phyloP scores from a whole-genome alignment of 2,113 vertebrate species.

The Planiliza haematocheilus region DNA sequence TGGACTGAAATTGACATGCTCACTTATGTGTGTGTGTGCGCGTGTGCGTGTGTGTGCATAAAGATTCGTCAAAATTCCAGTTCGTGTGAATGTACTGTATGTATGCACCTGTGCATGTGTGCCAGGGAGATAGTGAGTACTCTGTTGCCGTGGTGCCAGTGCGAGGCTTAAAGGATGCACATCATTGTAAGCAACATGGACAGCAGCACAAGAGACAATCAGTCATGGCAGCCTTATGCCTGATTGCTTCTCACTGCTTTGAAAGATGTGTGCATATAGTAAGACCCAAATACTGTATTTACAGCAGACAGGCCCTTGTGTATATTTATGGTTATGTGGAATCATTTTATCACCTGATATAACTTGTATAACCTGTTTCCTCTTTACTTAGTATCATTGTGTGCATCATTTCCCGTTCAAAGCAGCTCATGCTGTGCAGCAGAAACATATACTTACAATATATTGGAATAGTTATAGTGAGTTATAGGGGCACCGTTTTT shows the following conservation, averaged over 20 bases:
- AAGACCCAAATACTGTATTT: constrained; percentile 39
- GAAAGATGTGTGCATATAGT: constrained; percentile 29
- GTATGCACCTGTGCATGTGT: constrained; percentile 17
- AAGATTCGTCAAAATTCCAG: constrained; percentile 1
- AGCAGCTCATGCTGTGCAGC: constrained; percentile 12
- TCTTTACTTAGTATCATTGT: neutral
- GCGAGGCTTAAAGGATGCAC: constrained; percentile 59
- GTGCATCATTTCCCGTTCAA: neutral
- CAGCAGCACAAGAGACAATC: constrained; percentile 70
- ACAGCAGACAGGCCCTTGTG: constrained; percentile 8
- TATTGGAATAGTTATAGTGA: constrained; percentile 12
- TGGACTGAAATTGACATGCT: constrained; percentile 50
- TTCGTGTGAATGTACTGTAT: constrained; percentile 1
- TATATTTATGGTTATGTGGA: constrained; percentile 11
- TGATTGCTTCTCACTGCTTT: constrained; percentile 57
- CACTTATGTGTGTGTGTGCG: neutral
- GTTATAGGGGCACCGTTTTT: constrained; percentile 27
- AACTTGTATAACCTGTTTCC: constrained; percentile 25
- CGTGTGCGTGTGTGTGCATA: neutral
- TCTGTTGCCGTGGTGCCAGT: constrained; percentile 49
- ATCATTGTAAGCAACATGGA: constrained; percentile 60
- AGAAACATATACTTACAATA: neutral
- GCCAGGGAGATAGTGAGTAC: constrained; percentile 22
- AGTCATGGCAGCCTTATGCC: constrained; percentile 61
- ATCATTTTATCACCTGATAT: constrained; percentile 20